Evolutionary conservation across 2,888 invertebrate genomes (phyloP).

Genomic region (Phengaris alcon): DNA sequence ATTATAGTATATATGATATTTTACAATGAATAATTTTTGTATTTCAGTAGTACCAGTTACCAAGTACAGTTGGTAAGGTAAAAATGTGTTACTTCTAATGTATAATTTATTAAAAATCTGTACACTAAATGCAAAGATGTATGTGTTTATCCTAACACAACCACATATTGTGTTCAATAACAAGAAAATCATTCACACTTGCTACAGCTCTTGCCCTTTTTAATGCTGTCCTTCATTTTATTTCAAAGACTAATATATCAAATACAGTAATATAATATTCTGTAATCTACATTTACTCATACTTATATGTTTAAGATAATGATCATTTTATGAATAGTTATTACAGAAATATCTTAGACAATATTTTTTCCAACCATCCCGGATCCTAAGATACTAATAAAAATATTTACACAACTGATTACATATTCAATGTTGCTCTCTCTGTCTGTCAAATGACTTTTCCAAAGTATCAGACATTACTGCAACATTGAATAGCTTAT

Average conservation of each 20-base stretch:
- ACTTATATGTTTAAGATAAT: background rate
- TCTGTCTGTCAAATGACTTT: too few relatives aligned
- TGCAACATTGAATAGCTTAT: too few relatives aligned
- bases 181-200: too few relatives aligned
- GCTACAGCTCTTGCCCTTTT: background rate
- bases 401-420: too few relatives aligned
- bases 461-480: too few relatives aligned
- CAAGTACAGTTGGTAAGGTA: conserved; percentile 16
- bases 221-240: background rate
- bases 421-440: too few relatives aligned
- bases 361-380: background rate
- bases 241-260: background rate
- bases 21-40: conserved; percentile 18
- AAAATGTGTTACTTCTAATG: background rate
- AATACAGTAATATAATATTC: background rate
- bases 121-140: background rate
- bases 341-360: background rate
- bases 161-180: too few relatives aligned
- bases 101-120: background rate
- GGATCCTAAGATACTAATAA: background rate
- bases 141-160: background rate
- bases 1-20: background rate
- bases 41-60: conserved; percentile 24
- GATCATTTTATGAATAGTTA: background rate
- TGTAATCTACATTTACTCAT: background rate